Base-by-base conservation (phyloP, 2,888 invertebrate species). In the Nineta flava region DNA sequence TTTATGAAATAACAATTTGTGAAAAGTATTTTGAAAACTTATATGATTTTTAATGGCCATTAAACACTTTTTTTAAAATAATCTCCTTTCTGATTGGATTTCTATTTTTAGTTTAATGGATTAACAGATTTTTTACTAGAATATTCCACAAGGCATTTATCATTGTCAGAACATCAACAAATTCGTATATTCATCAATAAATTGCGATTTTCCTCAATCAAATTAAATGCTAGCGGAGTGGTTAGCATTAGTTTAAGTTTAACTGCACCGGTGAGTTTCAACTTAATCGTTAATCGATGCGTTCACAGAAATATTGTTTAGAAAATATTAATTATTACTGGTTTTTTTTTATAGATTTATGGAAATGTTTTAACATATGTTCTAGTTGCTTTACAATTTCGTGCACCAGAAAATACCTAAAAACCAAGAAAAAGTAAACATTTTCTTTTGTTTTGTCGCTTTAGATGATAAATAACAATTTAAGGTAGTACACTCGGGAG, bases 301-400 rank as follows among this genome's bases (percentile, higher is more conserved):
- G 2, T 7, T 9, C 5, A 38, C 12, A 38, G 38, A 17, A 42
- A 5, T 15, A 17, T 4, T n/a, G 7, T 7, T 44, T n/a, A 26
- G 26, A 19, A n/a, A 16, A 43, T 15, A 43, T 9, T 32, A 32
- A 32, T 10, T 10, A 15, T 26, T 38, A 38, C 15, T 38, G 5
- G 15, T 38, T 51, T 42, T 52, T 51, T 56, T 35, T 65, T 65
- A 52, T 55, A 67, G 67, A 64, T 68, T 51, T 63, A 61, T 46
- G 66, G 65, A 9, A 66, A 64, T 52, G 62, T 68, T 48, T 53
- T 68, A 17, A 68, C 67, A 0, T 68, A 68, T 50, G 65, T 68
- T 9, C 57, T 67, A 52, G 67, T 68, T 3, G 66, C 66, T 15
- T 51, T 68, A 38, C 67, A 68, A 51, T 67, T 67, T 56, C 63